These are phyloP conservation scores for Hirtodrosophila cameraria DNA, from an alignment of 2,888 invertebrate genomes.

Conservation along the genomic window DNA sequence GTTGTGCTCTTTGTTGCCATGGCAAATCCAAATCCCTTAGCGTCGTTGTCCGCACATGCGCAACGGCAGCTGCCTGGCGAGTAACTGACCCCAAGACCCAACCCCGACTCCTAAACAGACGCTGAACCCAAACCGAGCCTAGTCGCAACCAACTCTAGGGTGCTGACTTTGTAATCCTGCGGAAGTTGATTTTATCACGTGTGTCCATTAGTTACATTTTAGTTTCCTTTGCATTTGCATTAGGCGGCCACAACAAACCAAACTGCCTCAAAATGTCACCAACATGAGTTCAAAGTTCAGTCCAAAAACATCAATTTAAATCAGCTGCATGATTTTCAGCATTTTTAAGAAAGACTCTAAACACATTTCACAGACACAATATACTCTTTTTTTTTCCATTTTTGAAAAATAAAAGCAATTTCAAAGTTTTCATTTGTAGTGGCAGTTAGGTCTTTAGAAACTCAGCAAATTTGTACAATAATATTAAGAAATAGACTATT, in stretches of 20 bases:
- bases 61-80: constrained; percentile 60
- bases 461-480: too few species aligned
- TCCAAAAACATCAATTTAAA: background rate
- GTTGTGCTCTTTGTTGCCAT: constrained; percentile 36
- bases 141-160: constrained; percentile 16
- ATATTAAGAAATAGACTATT: too few species aligned
- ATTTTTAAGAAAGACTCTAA: too few species aligned
- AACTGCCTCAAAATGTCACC: constrained; percentile 6
- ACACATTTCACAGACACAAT: too few species aligned
- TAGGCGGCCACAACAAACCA: constrained; percentile 32
- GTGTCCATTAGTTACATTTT: constrained; percentile 66
- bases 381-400: too few species aligned
- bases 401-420: too few species aligned
- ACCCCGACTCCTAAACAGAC: constrained; percentile 5
- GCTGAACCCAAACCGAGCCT: constrained; percentile 1
- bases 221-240: constrained; percentile 36
- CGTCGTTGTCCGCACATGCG: constrained; percentile 71
- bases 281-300: constrained; percentile 33
- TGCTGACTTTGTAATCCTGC: constrained; percentile 66
- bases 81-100: constrained; percentile 3
- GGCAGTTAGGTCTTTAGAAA: too few species aligned
- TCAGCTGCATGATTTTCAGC: background rate
- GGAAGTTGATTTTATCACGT: constrained; percentile 75
- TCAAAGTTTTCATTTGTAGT: too few species aligned
- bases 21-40: constrained; percentile 59